Base-by-base conservation (phyloP, 2,888 invertebrate genomes). In the Tachina lurida region DNA sequence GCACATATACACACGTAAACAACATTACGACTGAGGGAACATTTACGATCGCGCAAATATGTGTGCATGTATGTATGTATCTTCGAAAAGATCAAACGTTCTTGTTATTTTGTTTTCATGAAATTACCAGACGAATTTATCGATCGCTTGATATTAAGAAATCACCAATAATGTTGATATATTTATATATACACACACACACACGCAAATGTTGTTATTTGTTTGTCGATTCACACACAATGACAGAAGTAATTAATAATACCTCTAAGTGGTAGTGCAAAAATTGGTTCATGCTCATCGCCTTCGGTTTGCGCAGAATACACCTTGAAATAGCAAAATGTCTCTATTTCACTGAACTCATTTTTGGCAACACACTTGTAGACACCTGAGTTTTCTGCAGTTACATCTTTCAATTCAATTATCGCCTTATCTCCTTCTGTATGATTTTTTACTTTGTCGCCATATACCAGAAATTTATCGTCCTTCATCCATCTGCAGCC, bases 281-380 rank as follows among this genome's bases (percentile, higher is more conserved):
- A 93, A 85, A 93, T 92, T 87, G 93, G 93, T 88, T 92, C 92
- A 87, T 91, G 91, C 82, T 92, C 91, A 80, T 91, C 91, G 74
- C 92, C 92, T 88, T 92, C 92, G 63, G 89, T 88, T 86, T 91
- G 91, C 68, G 92, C 91, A 68, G 90, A 86, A 85, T 93, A 93
- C 74, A 92, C 91, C 89, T 93, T 92, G 84, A 97, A 93, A 89
- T 95, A 95, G 67, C 96, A 96, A 39, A 95, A 95, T n/a, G 96
- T 95, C 62, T 94, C 94, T 10, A 95, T 94, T 87, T 95, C 94
- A 62, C 97, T 97, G 89, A 95, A 94, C 80, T 95, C 94, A 92
- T 97, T 97, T 89, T 94, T 95, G 52, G 96, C 97, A 8, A 96
- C 94, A 90, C 97, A 97, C 41, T 95, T 95, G 90, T 97, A 97